Base-by-base conservation (phyloP, 1,140 invertebrate genomes). In the Panagrolaimus sp. region DNA sequence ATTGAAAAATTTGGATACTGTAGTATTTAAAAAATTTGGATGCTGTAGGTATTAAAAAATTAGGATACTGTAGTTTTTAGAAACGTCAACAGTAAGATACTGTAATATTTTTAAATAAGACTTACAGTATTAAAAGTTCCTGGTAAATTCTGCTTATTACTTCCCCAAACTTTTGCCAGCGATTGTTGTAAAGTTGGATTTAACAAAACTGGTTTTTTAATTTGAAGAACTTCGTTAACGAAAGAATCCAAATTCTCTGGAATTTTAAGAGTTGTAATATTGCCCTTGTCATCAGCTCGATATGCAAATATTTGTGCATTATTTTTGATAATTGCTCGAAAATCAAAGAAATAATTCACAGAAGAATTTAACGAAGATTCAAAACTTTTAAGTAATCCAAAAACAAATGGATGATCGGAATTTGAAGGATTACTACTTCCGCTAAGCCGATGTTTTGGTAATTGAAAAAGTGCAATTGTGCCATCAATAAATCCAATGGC, bases 261-360 rank as follows among this genome's bases (percentile, higher is more conserved):
- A 58, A 82, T 72, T 45, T 73, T 72, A 79, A 79, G 82, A 21
- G 82, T 26, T 64, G 74, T 66, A 15, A 78, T 48, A 28, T 63
- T 62, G 28, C 79, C 79, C n/a, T 78, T 68, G 8, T 82, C 24
- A 65, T 78, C 76, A 10, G 67, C 76, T n/a, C 76, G 67, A 43
- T 81, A 80, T 38, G 77, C 88, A 88, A 10, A 90, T 85, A 48
- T 89, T 88, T 6, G 92, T 90, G 43, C 88, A 86, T 64, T 83
- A 70, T 62, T 55, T 26, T 71, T 77, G 0, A 32, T 24, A 45
- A 15, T 75, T 4, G 43, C 17, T 43, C 58, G 38, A n/a, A 52
- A 28, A 28, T 78, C 76, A 63, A 52, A 84, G 81, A 83, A 75
- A 47, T 77, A 78, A 21, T 70, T 64, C 3, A 75, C 73, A 38